Base-by-base conservation (phyloP, 2,113 vertebrate species). In the Onychostoma macrolepis region DNA sequence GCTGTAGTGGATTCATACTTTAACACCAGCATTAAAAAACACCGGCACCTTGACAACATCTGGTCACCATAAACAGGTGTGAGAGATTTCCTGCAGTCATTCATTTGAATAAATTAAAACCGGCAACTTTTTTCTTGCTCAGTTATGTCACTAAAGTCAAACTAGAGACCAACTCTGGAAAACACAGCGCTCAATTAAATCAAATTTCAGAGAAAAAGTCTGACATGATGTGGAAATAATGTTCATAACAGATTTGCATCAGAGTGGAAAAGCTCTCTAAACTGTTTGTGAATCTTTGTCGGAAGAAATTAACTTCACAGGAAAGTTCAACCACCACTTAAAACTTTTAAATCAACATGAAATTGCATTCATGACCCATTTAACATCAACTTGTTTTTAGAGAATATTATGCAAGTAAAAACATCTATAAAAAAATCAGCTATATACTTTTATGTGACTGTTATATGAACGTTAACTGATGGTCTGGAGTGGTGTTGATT, bases 221-320 rank as follows among this genome's bases (percentile, higher is more conserved):
- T 75, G 50, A 82, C 83, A 82, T 63, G 81, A 84, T 87, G 82
- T 24, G 61, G 72, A 87, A 85, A 72, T 85, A 85, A 85, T 69
- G 26, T 36, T 45, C 41, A 50, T n/a, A 72, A 72, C 75, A 85
- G 71, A 89, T 80, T 72, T 89, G 65, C 65, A 76, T 61, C 26
- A 15, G 69, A 45, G 24, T 8, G 71, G 61, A 74, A 58, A 85
- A 75, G n/a, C 38, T 72, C 50, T 88, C 33, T 65, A 75, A 87
- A 86, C n/a, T 28, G 69, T 79, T 79, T 53, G 15, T 11, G 28
- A 24, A 33, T 79, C 8, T 79, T 79, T 79, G 48, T 56, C 26
- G 10, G 48, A 56, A 53, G 26, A 53, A 56, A 33, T 79, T 79
- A 79, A 79, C 76, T 79, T 79, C 48, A 79, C 48, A 79, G 13